phyloP scores from a whole-genome alignment of 2,888 invertebrate genomes.

The Cataglyphis rosenhaueri region DNA sequence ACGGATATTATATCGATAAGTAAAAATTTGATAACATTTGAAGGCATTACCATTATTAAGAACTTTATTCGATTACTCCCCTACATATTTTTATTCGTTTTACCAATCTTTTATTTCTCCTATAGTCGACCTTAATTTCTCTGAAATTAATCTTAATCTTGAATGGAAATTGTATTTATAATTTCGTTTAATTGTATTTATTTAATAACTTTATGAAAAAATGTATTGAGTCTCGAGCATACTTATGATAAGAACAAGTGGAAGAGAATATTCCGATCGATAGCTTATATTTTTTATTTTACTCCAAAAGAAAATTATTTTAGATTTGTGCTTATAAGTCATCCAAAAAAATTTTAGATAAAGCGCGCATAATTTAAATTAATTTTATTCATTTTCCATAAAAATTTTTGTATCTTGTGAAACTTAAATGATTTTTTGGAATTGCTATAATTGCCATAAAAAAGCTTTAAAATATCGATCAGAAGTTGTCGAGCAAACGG shows the following conservation, averaged over 20 bases:
- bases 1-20: not conserved
- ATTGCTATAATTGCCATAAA: not conserved
- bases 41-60: conserved; percentile 73
- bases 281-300: not conserved
- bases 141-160: not conserved
- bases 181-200: conserved; percentile 72
- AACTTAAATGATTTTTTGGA: not conserved
- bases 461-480: conserved; percentile 34
- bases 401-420: not conserved
- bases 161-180: conserved; percentile 42
- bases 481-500: conserved; percentile 53
- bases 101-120: conserved; percentile 17
- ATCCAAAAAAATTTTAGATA: not conserved
- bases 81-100: not conserved
- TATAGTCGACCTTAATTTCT: conserved; percentile 11
- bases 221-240: conserved; percentile 53
- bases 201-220: conserved; percentile 73
- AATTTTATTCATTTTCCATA: not conserved
- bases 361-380: not conserved
- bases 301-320: not conserved
- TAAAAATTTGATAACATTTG: conserved; percentile 24
- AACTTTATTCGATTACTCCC: conserved; percentile 71
- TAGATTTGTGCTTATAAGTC: not conserved
- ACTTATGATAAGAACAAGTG: conserved; percentile 30
- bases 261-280: not conserved